phyloP scores from a whole-genome alignment of 1,140 invertebrate genomes.

The Vanessa tameamea region DNA sequence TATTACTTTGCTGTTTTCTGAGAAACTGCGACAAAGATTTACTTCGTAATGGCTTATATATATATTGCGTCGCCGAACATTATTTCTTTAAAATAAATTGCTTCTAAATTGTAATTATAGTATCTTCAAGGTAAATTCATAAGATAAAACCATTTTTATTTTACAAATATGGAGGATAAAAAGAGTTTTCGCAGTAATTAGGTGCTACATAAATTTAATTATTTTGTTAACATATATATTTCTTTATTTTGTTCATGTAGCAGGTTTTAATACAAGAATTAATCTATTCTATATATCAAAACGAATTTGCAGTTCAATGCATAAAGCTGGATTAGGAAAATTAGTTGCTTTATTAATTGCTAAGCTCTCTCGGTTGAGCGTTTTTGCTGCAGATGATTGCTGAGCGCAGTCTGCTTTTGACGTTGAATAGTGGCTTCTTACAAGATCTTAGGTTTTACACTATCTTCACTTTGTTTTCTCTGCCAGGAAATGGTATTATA shows the following conservation, averaged over 20 bases:
- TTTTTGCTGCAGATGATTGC: slow-evolving; percentile 32
- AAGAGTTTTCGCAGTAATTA: too few relatives aligned
- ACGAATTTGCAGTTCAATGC: slow-evolving; percentile 16
- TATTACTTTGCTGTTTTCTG: slow-evolving; percentile 23
- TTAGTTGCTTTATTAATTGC: slow-evolving; percentile 31
- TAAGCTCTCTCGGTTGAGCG: slow-evolving; percentile 18
- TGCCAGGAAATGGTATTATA: neutral
- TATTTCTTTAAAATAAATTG: neutral
- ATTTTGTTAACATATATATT: too few relatives aligned
- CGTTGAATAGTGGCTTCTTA: slow-evolving; percentile 34
- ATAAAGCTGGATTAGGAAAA: slow-evolving; percentile 9
- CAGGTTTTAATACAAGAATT: neutral
- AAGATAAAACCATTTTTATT: too few relatives aligned
- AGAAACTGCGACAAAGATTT: slow-evolving; percentile 27
- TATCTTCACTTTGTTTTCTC: neutral
- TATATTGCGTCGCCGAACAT: slow-evolving; percentile 2
- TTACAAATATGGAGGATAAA: too few relatives aligned
- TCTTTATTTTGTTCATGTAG: too few relatives aligned
- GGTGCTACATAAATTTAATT: too few relatives aligned
- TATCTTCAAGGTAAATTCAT: too few relatives aligned
- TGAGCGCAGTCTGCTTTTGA: slow-evolving; percentile 25
- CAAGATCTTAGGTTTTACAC: slow-evolving; percentile 21
- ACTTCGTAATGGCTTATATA: slow-evolving; percentile 19
- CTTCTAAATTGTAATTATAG: neutral
- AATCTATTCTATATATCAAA: neutral